Evolutionary conservation across 2,113 vertebrate genomes (phyloP), one percentile per base, ranked within the genome.

Genomic region (Pseudorasbora parva): DNA sequence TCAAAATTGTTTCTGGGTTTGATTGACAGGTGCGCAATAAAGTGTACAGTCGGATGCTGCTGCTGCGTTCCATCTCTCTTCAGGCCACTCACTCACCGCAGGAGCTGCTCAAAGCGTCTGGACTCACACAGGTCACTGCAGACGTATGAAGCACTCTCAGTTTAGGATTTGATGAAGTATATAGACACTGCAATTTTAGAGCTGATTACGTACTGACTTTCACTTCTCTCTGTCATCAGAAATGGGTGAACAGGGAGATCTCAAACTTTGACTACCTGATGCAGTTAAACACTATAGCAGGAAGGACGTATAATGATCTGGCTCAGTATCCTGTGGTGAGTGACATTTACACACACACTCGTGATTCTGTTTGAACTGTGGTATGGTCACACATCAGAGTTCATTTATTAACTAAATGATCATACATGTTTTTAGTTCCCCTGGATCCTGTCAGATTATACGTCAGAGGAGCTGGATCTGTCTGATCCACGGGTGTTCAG

Each of bases 261-360:
- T 97, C 97, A 84, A 99, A 99, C 92, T 99, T 99, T 82, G 97
- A 99, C 90, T 99, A 99, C 89, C 92, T 99, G 93, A 98, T 99
- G 93, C 98, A 99, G 82, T 93, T 99, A 82, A 99, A 99, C 93
- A 98, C 97, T 23, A 97, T 99, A 79, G 98, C 98, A 72, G 98
- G 98, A 88, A 91, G 98, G 82, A 99, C 97, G 12, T 99, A 99
- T 90, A 99, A 99, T 87, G 93, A 99, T 89, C 95, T 99, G 88
- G 95, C 98, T 41, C 98, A 99, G 87, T 99, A 99, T 90, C 98
- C 98, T 71, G 97, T 99, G 95, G 98, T 99, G 94, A 84, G 93
- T 88, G 1, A 5, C 10, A 25, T n/a, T 21, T n/a, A 19, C 33
- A 25, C 59, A 45, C 43, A 5, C 5, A 9, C 19, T 33, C n/a